Base-by-base conservation (phyloP, 37 sponge, comb jelly and placozoan genomes). In the Eunapius fragilis region DNA sequence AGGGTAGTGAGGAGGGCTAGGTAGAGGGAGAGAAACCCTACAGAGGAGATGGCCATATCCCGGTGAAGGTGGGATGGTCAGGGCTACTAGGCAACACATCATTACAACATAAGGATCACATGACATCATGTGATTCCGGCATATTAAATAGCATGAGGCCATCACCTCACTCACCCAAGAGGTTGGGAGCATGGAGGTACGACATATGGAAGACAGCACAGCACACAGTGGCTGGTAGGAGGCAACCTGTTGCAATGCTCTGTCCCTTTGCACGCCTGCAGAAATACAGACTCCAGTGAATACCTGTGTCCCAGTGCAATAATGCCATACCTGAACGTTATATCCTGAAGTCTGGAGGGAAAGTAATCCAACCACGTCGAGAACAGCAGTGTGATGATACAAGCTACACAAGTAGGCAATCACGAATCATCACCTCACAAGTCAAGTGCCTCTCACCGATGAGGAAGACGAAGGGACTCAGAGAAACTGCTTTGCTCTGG, bases 301-400 rank as follows among this genome's bases (percentile, higher is more conserved):
- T 41, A 41, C 6, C 41, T 41, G n/a, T n/a, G 3, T 12, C 32
- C 24, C 78, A 31, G 41, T 32, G 4, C 35, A 12, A 37, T 22
- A 24, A 77, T 35, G 26, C 13, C 34, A 35, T 28, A 93, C 93
- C 93, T 90, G 7, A 87, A 35, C 36, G 70, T 58, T 47, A 92
- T 17, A 2, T 77, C 83, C 13, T 67, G 25, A 19, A 92, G 38
- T 68, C 79, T 71, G 25, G 74, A 71, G 3, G 92, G 90, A 68
- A 90, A 95, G 34, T 87, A 87, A 33, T 95, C 92, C 72, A 95
- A 76, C 96, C 96, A 95, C 34, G 92, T 79, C 4, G 87, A 86
- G 74, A 92, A 78, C 2, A 95, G 72, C 17, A 94, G 72, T 12
- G 78, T 48, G 3, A 86, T 0, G 25, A 94, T 49, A 27, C 69